Base-by-base conservation (phyloP, 2,113 vertebrate genomes). In the Aplodontia rufa region DNA sequence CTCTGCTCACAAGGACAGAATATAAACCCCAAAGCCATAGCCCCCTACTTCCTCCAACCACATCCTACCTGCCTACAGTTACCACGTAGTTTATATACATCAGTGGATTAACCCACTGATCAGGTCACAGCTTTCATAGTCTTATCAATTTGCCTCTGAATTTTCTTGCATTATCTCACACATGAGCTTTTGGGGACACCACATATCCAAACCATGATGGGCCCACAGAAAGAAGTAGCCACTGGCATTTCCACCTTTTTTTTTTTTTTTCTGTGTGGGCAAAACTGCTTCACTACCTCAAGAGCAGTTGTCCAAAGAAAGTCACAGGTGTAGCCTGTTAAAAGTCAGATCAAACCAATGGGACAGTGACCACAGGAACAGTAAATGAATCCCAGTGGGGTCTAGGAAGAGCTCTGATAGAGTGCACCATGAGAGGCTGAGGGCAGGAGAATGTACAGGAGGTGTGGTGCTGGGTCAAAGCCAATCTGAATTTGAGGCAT, bases 341-440 rank as follows among this genome's bases (percentile, higher is more conserved):
- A 47, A 86, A 94, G 37, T 62, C 55, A 82, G 45, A 35, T 74
- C 26, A 26, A 53, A 28, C 1, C 64, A 58, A 68, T 45, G 26
- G 53, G 42, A 64, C 32, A 80, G 28, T 4, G 42, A 19, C 3
- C n/a, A 4, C 3, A 6, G 51, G 78, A 60, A 45, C 3, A 42
- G 13, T 19, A 42, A 72, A 35, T 75, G 32, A 24, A 30, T 26
- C 11, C 51, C 4, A 0, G 47, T 20, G 11, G 11, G 30, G 6
- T 32, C 19, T 47, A 8, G 28, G 37, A 28, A 19, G 12, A 16
- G 22, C 68, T 40, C 12, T n/a, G 64, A 69, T 0, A 22, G 30
- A 80, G 47, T 14, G 24, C 9, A 6, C 17, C 3, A 6, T 6
- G 0, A 20, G 71, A 28, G 12, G 2, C 53, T 4, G 4, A 9